Base-by-base conservation (phyloP, 2,797 vertebrate genomes). In the Apogon talboti region DNA sequence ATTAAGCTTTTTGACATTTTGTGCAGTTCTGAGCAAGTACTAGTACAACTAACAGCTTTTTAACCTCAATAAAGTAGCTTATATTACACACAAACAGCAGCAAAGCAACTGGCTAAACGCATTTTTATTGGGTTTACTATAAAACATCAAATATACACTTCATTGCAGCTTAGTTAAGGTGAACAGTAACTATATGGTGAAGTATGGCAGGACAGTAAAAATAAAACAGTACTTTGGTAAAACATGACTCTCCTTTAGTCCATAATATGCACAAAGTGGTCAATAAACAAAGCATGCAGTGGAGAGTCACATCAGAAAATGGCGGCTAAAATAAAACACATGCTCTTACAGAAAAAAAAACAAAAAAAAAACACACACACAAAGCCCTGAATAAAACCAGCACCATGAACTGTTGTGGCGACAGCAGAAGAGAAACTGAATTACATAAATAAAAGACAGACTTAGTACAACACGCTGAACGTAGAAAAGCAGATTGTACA, bases 201-300 rank as follows among this genome's bases (percentile, higher is more conserved):
- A 15, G 33, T 70, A 57, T n/a, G 42, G 2, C 8, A 16, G 60
- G 55, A 54, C 37, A 50, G 38, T 67, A 76, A 51, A 37, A 41
- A 53, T 52, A 59, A 50, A 47, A 40, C 35, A 11, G 6, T 46
- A 24, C 28, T 50, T 63, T 41, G 24, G 41, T 61, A 16, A 66
- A 74, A 67, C 71, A 51, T 37, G 60, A 66, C 33, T 80, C 56
- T 61, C 54, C 69, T 70, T 38, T 64, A 70, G 72, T 70, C 55
- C 46, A 40, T 71, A 61, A 66, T 65, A 82, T 67, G 62, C 82
- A 74, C 53, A 79, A 66, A 70, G 70, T 59, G 70, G 61, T 84
- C 79, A 82, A 84, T 85, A 86, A 88, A 85, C 76, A 81, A 79
- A 69, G 82, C 85, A 81, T 89, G 83, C 84, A 84, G 79, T 50